These are phyloP conservation scores for Eupithecia inturbata DNA, from an alignment of 2,888 invertebrate genomes.

Conservation along the genomic window DNA sequence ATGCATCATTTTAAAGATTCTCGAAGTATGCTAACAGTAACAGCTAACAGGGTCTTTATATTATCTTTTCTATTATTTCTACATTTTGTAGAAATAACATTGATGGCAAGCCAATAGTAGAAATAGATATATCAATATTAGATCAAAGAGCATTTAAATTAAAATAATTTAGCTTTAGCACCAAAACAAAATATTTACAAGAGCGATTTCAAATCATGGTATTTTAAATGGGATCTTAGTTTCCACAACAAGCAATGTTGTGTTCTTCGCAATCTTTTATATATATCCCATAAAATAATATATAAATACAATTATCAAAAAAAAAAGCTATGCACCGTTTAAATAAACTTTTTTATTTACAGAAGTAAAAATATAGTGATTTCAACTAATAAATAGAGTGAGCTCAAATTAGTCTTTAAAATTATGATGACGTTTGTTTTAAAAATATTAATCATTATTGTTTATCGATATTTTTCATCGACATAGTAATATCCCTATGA, in stretches of 20 bases:
- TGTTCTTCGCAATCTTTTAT: neutral
- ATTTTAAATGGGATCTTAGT: neutral
- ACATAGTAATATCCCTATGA: slow-evolving; percentile 17
- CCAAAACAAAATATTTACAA: slow-evolving; percentile 43
- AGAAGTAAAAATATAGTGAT: slow-evolving; percentile 30
- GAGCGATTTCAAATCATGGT: slow-evolving; percentile 24
- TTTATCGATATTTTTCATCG: slow-evolving; percentile 23
- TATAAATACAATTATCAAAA: slow-evolving; percentile 22
- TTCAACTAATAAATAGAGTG: slow-evolving; percentile 35
- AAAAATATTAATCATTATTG: slow-evolving; percentile 8
- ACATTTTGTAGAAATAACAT: neutral
- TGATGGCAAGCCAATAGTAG: neutral
- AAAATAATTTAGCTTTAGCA: slow-evolving; percentile 43
- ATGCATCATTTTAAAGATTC: slow-evolving; percentile 35
- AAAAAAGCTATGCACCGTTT: slow-evolving; percentile 29
- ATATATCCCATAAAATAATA: slow-evolving; percentile 2
- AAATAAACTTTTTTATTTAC: slow-evolving; percentile 44
- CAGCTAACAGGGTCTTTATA: too few species aligned
- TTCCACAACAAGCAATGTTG: neutral
- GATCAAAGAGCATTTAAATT: slow-evolving; percentile 29
- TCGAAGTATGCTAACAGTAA: slow-evolving; percentile 25
- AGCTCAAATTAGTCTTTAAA: slow-evolving; percentile 36
- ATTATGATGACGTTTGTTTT: slow-evolving; percentile 17
- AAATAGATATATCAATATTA: neutral
- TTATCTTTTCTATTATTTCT: neutral